Base-by-base conservation (phyloP, 64 coral and sea anemone species). In the Montipora sp. region DNA sequence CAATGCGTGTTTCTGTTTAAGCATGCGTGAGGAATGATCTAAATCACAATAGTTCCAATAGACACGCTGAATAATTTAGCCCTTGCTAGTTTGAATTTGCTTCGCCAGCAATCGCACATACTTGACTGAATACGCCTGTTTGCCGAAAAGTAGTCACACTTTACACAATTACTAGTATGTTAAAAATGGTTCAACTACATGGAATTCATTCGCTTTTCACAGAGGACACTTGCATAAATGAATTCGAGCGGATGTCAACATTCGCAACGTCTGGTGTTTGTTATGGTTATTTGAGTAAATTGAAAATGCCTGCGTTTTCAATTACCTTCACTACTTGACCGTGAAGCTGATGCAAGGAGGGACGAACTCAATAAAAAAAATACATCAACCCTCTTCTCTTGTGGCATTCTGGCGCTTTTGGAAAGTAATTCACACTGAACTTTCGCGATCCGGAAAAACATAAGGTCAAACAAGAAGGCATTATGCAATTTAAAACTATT, bases 241-340 rank as follows among this genome's bases (percentile, higher is more conserved):
- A 70, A 85, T 85, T 70, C 82, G 45, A n/a, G 8, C 65, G 82
- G 65, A 85, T 85, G 65, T 85, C 82, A 85, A 85, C 82, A 71
- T 71, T 85, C 5, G 19, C 36, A 83, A 63, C 43, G 82, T 72
- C 82, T 85, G 82, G 82, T 71, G 71, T 85, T 85, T 85, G 82
- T 85, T 85, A 85, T 85, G 82, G 82, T 85, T 85, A 85, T 85
- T 20, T 22, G 65, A 70, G 61, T 71, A 85, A 85, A 85, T 72
- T 85, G 82, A 85, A 85, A 71, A 85, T 85, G 61, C 82, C 82
- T 71, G 18, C 43, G 82, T 85, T 71, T 85, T 85, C 82, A 85
- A 85, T 85, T 85, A 85, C 82, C 6, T 8, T 47, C 12, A 69
- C 81, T 20, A 7, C 13, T 57, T 57, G 18, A 13, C 55, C 59